Conservation (phyloP, 2,888 invertebrate genomes). For the Drosophila histrio region DNA sequence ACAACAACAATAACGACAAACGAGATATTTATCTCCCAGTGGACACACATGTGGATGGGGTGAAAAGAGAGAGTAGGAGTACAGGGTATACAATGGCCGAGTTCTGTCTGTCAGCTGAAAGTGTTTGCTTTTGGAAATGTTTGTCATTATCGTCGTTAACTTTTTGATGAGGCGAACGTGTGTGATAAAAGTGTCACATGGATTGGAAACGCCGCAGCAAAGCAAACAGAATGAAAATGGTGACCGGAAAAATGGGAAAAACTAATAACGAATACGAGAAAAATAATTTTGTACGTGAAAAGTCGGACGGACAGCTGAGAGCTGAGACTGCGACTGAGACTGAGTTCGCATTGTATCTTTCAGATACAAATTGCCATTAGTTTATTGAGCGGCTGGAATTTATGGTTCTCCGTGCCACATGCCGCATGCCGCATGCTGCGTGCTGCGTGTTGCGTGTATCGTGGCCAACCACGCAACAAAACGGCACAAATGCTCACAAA, state of each 20-base stretch:
- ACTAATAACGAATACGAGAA: slow-evolving; percentile 34
- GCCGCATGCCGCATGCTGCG: slow-evolving; percentile 22
- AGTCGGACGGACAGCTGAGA: slow-evolving; percentile 9
- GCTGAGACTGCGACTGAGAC: no score
- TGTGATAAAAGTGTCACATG: slow-evolving; percentile 78
- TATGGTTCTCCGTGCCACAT: slow-evolving; percentile 58
- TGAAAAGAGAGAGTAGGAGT: background rate
- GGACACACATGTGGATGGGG: slow-evolving; percentile 34
- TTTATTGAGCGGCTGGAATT: slow-evolving; percentile 74
- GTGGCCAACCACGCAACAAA: slow-evolving; percentile 63
- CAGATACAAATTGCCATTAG: slow-evolving; percentile 78
- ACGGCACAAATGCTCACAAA: slow-evolving; percentile 66
- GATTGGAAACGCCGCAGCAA: slow-evolving; percentile 46
- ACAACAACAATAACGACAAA: slow-evolving; percentile 52
- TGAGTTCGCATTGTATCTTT: slow-evolving; percentile 53
- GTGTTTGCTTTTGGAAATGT: slow-evolving; percentile 78
- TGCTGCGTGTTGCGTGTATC: slow-evolving; percentile 22
- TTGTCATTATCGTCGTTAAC: slow-evolving; percentile 79
- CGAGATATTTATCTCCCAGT: slow-evolving; percentile 72
- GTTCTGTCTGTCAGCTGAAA: slow-evolving; percentile 12
- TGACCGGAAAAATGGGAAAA: slow-evolving; percentile 10
- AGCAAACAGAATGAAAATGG: slow-evolving; percentile 3
- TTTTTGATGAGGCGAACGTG: slow-evolving; percentile 78
- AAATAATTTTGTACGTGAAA: slow-evolving; percentile 59
- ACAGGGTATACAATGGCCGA: slow-evolving; percentile 3